Evolutionary conservation across 2,113 vertebrate genomes (phyloP), one percentile per base, ranked within the genome.

Genomic region (Hippocampus barbouri): DNA sequence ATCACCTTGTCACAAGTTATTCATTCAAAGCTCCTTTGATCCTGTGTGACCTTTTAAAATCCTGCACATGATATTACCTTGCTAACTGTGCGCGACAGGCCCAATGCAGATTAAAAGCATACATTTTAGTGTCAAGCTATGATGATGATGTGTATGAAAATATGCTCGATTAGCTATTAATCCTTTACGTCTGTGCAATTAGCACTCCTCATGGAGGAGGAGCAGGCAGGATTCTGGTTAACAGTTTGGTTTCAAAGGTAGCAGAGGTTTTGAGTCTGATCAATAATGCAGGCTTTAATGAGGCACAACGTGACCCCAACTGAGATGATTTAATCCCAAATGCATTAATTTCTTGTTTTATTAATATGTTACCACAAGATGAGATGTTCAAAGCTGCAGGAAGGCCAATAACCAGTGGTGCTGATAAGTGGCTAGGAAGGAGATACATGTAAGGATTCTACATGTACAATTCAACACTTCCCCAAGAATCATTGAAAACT

Each of bases 321-420:
- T 86, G 91, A 71, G 90, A 85, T 68, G 79, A 89, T 90, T 91
- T 90, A 90, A 93, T 93, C 83, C 85, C 92, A 92, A 91, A 93
- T 93, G 90, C 79, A 93, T 93, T 92, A 82, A 89, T 89, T 91
- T 86, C 85, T 86, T 92, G 90, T 92, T 92, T 92, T 90, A 92
- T 92, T 93, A 89, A 92, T 91, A 85, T 83, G 70, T 41, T 83
- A 86, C 80, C 85, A 85, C 84, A 86, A 86, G 85, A 85, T 80
- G 87, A 81, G 85, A 88, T 91, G 91, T 90, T 88, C 65, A 87
- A 85, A 89, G 79, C 90, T 78, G 65, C 80, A 85, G 83, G 88
- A 85, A 72, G 30, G 74, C 85, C 81, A 79, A 69, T 61, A 79
- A 79, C 87, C 84, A 87, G 84, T 75, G 80, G 89, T 83, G 87